Evolutionary conservation across 1,140 invertebrate species (phyloP), one percentile per base, ranked within the genome.

Genomic region (Nasonia giraulti): DNA sequence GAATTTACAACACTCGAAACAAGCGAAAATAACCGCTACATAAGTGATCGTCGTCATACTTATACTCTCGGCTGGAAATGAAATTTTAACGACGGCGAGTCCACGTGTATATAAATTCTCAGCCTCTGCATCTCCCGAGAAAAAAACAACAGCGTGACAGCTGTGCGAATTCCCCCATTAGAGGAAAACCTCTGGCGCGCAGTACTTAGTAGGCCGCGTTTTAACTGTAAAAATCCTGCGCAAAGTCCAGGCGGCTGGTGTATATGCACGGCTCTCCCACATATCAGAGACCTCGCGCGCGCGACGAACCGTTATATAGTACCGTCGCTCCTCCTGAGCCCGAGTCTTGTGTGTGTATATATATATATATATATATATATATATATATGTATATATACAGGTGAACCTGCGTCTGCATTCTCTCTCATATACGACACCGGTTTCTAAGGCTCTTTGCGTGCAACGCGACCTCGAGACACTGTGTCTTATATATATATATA

Each of bases 221-320:
- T 74, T 74, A 74, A 74, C 71, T 74, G 71, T 74, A 74, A 74
- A 74, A 74, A 74, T 14, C 40, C 1, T 44, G 40, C 40, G 40
- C 40, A 5, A 40, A 8, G 40, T 40, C 40, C 40, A 40, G 40
- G 40, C 8, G 40, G 40, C 40, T 40, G 40, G 40, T 40, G 37
- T 44, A 44, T 44, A 44, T 8, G 1, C 40, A 44, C 40, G 10
- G 40, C 40, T 44, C 40, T 44, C 40, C 5, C 33, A 37, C 33
- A 44, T 5, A 62, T 62, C 6, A 20, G 55, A 20, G 55, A 62
- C 40, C 40, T 44, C 40, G 55, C 14, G 55, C 2, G 47, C 47
- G 14, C 47, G 47, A 50, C 47, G 55, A n/a, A 62, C 55, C 55
- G 55, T 62, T 62, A 62, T n/a, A 62, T 62, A 62, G 55, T 62